Evolutionary conservation across 2,113 vertebrate genomes (phyloP).

Genomic region (Junco hyemalis): DNA sequence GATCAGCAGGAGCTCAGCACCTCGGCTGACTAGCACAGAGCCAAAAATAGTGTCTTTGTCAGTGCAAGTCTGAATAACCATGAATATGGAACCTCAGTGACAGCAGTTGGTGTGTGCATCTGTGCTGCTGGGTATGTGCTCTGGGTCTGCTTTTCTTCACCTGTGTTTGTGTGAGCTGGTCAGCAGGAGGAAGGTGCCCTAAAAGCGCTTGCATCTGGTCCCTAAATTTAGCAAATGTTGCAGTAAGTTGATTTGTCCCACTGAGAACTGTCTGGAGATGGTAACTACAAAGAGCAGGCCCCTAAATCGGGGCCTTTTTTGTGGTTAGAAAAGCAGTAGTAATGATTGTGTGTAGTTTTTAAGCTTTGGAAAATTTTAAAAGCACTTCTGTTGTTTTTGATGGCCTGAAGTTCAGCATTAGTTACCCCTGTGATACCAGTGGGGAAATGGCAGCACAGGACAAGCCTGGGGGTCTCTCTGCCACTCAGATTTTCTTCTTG

Average conservation of each 20-base stretch:
- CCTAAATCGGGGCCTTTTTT: neutral
- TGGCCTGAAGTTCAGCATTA: neutral
- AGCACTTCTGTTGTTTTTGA: neutral
- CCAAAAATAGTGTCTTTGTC: neutral
- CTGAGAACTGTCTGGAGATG: neutral
- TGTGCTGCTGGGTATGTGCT: neutral
- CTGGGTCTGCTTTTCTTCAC: neutral
- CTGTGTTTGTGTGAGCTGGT: neutral
- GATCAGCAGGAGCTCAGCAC: slow-evolving; percentile 39
- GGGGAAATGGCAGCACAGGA: neutral
- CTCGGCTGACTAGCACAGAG: neutral
- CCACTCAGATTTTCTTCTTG: neutral
- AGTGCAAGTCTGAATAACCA: neutral
- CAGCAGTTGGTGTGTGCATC: neutral
- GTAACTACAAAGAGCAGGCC: neutral
- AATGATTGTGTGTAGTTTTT: neutral
- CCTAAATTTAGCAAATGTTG: neutral
- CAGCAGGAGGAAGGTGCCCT: neutral
- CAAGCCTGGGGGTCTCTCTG: neutral
- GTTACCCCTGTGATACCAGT: neutral
- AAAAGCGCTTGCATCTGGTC: neutral
- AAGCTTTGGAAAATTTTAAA: neutral
- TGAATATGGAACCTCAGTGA: neutral
- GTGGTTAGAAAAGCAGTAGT: neutral
- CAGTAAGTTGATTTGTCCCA: neutral